Evolutionary conservation across 2,797 vertebrate genomes (phyloP), one percentile per base, ranked within the genome.

Genomic region (Typhlichthys eigenmanni): DNA sequence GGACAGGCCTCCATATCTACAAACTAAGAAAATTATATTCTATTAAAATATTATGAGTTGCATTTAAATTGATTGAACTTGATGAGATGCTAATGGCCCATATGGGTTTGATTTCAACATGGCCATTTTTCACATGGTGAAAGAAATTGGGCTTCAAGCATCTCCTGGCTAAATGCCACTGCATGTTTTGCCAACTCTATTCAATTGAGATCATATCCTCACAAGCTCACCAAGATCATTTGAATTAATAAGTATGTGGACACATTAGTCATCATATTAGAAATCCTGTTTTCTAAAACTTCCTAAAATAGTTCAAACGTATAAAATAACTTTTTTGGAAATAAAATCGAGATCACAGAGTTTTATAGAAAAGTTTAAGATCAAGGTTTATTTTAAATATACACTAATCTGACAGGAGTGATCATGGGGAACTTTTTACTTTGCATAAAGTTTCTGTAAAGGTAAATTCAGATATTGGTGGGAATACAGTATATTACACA

Each of bases 371-470:
- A 85, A 75, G 63, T 53, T 56, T 78, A 81, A 71, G 85, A 89
- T 46, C 64, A 72, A 69, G 50, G 58, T 90, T 90, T 89, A 90
- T 88, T 90, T 79, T 38, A 73, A 83, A 82, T 75, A 74, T 52
- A 69, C 29, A 50, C 62, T 67, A 68, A 47, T 16, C 50, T 55
- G 66, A 66, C 45, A 66, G 48, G 49, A 53, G 34, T 64, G 51
- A 46, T 43, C 60, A 16, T 62, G 60, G 72, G 52, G 58, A 49
- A 56, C 60, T 46, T 58, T 55, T 1, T 60, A 14, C 17, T 60
- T 51, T 43, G 54, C 55, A 74, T 50, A 76, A 71, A 66, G 68
- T 69, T 56, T 62, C 71, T 68, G 64, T 61, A 69, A 66, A 65
- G 66, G 58, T 70, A 19, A 73, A 60, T 2, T 53, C 17, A 53